Percentiles rank a stretch among this genome's conserved stretches.
Conservation (phyloP, 92 coral and sea anemone species). For the Palythoa caribaeorum region DNA sequence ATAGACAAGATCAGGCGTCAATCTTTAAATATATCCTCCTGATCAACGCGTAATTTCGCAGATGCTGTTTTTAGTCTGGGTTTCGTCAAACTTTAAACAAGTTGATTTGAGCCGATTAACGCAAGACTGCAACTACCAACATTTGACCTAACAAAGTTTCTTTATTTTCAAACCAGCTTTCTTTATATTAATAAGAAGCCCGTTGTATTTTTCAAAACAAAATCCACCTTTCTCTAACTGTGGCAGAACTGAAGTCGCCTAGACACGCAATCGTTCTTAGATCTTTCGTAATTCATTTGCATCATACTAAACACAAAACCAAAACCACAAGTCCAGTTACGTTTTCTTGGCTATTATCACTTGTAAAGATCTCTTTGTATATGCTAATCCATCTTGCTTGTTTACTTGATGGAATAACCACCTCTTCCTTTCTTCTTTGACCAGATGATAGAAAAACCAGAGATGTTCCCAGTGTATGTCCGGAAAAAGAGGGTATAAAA, state of each 20-base stretch:
- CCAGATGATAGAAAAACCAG: constrained; percentile 24
- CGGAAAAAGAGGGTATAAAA: neutral
- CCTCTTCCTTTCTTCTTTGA: neutral
- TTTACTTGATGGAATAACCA: constrained; percentile 9
- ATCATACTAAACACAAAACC: neutral
- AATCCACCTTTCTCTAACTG: neutral
- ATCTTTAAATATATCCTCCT: neutral
- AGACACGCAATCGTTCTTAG: neutral
- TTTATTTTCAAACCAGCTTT: constrained; percentile 12
- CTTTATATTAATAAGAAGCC: constrained; percentile 6
- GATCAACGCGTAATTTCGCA: neutral
- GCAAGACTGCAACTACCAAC: constrained; percentile 26
- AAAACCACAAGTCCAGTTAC: neutral
- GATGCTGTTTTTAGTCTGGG: constrained; percentile 2
- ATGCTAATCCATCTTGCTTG: neutral
- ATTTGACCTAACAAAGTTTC: constrained; percentile 12
- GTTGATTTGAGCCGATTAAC: constrained; percentile 38
- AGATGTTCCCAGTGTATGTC: neutral
- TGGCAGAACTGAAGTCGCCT: neutral
- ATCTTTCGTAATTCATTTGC: constrained; percentile 19
- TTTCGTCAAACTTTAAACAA: constrained; percentile 28
- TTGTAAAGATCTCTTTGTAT: constrained; percentile 8
- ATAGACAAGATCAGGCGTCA: neutral
- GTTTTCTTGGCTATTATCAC: constrained; percentile 9
- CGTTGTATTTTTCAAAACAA: neutral